Percentiles rank a stretch among this genome's conserved stretches.
Evolutionary conservation across 2,888 invertebrate genomes (phyloP).

Genomic region (Rhamnusium bicolor): DNA sequence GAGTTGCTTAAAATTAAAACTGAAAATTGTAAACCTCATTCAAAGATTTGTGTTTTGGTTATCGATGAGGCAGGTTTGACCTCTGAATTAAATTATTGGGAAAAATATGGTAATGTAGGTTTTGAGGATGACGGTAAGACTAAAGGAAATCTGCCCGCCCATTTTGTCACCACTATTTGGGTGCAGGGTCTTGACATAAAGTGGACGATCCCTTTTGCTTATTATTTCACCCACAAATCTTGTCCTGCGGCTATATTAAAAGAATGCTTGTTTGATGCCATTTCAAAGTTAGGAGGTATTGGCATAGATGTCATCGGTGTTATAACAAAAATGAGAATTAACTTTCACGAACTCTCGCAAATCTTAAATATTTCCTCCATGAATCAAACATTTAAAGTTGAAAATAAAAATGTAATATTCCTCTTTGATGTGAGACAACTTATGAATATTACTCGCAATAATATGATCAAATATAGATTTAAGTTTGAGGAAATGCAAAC

Average conservation of each 20-base stretch:
- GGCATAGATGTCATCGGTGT: constrained; percentile 31
- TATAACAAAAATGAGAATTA: constrained; percentile 18
- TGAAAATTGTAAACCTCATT: neutral
- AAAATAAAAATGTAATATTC: constrained; percentile 21
- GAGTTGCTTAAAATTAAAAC: constrained; percentile 31
- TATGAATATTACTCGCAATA: constrained; percentile 34
- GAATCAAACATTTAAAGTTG: constrained; percentile 33
- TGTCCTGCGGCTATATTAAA: constrained; percentile 13
- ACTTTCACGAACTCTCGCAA: constrained; percentile 15
- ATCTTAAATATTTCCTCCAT: constrained; percentile 12
- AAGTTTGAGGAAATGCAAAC: constrained; percentile 20
- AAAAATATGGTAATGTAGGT: constrained; percentile 1
- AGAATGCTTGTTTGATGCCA: constrained; percentile 19
- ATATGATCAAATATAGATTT: constrained; percentile 27
- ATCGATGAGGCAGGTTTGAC: constrained; percentile 13
- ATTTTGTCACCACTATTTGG: constrained; percentile 24
- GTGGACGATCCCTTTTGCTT: constrained; percentile 28
- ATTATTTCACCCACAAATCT: constrained; percentile 19
- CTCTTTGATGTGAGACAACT: constrained; percentile 30
- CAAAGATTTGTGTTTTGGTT: neutral
- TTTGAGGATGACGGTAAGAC: constrained; percentile 25
- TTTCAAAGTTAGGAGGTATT: constrained; percentile 26
- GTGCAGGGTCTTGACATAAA: constrained; percentile 3
- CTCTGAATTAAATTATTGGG: neutral
- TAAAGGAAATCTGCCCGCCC: neutral